Evolutionary conservation across 2,888 invertebrate genomes (phyloP).

Genomic region (Athetis lepigone): DNA sequence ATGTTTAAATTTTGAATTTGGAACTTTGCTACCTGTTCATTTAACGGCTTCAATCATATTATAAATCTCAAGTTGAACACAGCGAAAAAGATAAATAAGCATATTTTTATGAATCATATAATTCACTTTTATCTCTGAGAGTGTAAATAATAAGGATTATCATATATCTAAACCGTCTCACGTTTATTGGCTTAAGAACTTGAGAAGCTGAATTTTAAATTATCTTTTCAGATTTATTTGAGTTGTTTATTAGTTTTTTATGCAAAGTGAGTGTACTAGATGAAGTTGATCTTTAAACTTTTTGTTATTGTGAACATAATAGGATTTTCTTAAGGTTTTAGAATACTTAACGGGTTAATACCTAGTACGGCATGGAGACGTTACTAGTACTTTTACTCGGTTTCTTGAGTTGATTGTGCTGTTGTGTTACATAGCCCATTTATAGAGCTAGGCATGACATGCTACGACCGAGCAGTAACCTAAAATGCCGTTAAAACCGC

Average conservation of each 20-base stretch:
- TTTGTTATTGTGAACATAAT: slow-evolving; percentile 17
- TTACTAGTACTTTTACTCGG: no score
- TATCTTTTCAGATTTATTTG: slow-evolving; percentile 50
- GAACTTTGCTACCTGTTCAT: neutral
- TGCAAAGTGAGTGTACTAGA: slow-evolving; percentile 35
- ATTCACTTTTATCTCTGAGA: slow-evolving; percentile 48
- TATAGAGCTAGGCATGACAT: no score
- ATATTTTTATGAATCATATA: slow-evolving; percentile 49
- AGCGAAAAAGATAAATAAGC: slow-evolving; percentile 19
- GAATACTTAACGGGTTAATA: no score
- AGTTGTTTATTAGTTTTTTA: slow-evolving; percentile 50
- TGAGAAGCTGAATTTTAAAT: slow-evolving; percentile 45
- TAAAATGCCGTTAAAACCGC: no score
- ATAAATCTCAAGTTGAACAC: slow-evolving; percentile 11
- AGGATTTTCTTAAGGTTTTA: slow-evolving; percentile 2
- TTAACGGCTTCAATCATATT: slow-evolving; percentile 1
- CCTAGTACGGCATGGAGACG: no score
- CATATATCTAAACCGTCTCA: slow-evolving; percentile 50
- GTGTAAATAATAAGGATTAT: slow-evolving; percentile 53
- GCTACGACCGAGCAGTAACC: no score
- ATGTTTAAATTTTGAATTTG: neutral
- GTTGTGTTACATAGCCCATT: no score
- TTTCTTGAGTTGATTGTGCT: no score
- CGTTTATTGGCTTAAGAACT: slow-evolving; percentile 53
- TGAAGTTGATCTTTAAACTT: slow-evolving; percentile 23